Evolutionary conservation across 2,113 vertebrate genomes (phyloP).

Genomic region (Brachyhypopomus gauderio): DNA sequence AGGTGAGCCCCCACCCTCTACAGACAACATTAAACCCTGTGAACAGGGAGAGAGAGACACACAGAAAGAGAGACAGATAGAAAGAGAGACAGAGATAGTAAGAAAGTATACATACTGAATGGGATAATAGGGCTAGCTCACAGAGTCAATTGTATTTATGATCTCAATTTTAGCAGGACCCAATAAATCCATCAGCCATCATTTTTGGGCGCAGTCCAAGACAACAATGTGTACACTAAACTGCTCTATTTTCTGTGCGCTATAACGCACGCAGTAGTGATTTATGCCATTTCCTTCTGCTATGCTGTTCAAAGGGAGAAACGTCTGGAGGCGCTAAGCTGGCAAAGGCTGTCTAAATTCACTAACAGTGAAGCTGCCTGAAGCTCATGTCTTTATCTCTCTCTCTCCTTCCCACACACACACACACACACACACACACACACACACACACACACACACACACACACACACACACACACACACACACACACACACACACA

Average conservation of each 20-base stretch:
- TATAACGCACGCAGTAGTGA: not conserved
- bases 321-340: not conserved
- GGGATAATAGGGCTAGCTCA: too few species aligned
- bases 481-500: conserved; percentile 1
- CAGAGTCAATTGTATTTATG: too few species aligned
- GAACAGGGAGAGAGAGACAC: too few species aligned
- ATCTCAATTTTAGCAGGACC: too few species aligned
- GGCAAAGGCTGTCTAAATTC: not conserved
- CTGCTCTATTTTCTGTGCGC: not conserved
- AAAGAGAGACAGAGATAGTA: too few species aligned
- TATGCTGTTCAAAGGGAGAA: conserved; percentile 10
- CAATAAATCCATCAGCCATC: too few species aligned
- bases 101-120: too few species aligned
- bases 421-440: not conserved
- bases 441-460: not conserved
- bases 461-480: not conserved
- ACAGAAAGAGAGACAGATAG: too few species aligned
- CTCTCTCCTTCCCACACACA: not conserved
- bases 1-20: too few species aligned
- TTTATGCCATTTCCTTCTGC: not conserved
- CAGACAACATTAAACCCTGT: too few species aligned
- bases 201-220: too few species aligned
- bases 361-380: not conserved
- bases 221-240: too few species aligned
- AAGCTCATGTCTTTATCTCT: conserved; percentile 5